Evolutionary conservation across 2,797 vertebrate genomes (phyloP).

Genomic region (Danio albolineatus): DNA sequence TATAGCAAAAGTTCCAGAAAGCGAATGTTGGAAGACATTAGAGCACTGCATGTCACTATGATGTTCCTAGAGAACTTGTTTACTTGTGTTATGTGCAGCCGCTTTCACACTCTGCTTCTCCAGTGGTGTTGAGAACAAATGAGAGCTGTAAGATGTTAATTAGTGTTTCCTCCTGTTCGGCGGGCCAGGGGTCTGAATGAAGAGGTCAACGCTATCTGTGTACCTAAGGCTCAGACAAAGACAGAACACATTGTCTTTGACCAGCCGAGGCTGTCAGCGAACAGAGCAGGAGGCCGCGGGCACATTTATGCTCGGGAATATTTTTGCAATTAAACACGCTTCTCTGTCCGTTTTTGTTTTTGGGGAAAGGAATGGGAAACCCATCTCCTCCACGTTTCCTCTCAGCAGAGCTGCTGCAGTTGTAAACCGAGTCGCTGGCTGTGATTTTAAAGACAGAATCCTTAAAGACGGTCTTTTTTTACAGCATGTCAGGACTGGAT

Average conservation of each 20-base stretch:
- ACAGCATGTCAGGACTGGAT: constrained; percentile 28
- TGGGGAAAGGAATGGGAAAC: background rate
- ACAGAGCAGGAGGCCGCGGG: background rate
- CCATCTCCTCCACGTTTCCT: background rate
- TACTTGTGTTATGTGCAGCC: background rate
- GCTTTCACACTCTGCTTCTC: constrained; percentile 50
- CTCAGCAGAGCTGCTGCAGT: background rate
- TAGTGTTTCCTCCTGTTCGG: constrained; percentile 55
- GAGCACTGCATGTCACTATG: background rate
- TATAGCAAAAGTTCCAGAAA: constrained; percentile 8
- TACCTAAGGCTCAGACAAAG: constrained; percentile 44
- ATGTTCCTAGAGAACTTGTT: constrained; percentile 5
- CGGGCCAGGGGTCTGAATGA: constrained; percentile 44
- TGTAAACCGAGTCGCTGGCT: constrained; percentile 23
- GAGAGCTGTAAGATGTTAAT: constrained; percentile 59
- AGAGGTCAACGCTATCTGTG: constrained; percentile 49
- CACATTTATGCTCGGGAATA: constrained; percentile 19
- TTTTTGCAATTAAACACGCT: constrained; percentile 8
- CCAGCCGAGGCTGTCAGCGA: constrained; percentile 31
- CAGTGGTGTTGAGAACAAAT: constrained; percentile 48
- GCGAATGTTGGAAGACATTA: background rate
- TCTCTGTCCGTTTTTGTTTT: background rate
- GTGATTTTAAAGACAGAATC: constrained; percentile 37
- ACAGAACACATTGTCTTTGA: constrained; percentile 51
- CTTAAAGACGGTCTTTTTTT: background rate